Evolutionary conservation across 2,113 vertebrate species (phyloP).

Genomic region (Pleuronectes platessa): DNA sequence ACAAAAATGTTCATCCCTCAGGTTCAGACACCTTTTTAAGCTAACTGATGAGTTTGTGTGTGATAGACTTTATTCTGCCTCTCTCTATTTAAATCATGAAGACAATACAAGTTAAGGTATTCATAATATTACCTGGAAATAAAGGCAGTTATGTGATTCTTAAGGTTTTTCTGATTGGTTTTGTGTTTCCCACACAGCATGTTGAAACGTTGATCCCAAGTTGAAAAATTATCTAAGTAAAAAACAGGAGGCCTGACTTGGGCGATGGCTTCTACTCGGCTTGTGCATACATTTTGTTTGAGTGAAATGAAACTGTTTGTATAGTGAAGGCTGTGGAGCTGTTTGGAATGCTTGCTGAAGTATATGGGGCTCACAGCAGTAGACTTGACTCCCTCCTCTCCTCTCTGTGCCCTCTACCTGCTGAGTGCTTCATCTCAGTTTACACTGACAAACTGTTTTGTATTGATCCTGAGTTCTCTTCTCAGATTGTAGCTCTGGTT

Average conservation of each 20-base stretch:
- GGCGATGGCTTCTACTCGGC: background rate
- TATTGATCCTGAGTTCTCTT: slow-evolving; percentile 7
- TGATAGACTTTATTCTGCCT: background rate
- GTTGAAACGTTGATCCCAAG: background rate
- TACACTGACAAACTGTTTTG: background rate
- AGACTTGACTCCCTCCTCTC: background rate
- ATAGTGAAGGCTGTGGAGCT: background rate
- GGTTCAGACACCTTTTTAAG: background rate
- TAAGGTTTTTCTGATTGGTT: background rate
- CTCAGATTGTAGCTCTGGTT: background rate
- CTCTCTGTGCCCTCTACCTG: background rate
- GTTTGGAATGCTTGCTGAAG: background rate
- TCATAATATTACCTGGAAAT: background rate
- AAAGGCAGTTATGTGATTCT: background rate
- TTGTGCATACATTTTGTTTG: background rate
- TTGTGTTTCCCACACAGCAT: slow-evolving; percentile 13
- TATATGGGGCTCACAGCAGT: background rate
- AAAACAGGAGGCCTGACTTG: background rate
- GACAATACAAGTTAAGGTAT: background rate
- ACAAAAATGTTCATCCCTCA: no score
- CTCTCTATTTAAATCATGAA: background rate
- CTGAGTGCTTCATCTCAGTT: slow-evolving; percentile 11
- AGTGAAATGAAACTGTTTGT: slow-evolving; percentile 12
- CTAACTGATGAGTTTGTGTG: background rate
- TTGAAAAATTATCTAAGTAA: background rate